Evolutionary conservation across 37 sponge, comb jelly and placozoan species (phyloP).

Genomic region (Crambe crambe): DNA sequence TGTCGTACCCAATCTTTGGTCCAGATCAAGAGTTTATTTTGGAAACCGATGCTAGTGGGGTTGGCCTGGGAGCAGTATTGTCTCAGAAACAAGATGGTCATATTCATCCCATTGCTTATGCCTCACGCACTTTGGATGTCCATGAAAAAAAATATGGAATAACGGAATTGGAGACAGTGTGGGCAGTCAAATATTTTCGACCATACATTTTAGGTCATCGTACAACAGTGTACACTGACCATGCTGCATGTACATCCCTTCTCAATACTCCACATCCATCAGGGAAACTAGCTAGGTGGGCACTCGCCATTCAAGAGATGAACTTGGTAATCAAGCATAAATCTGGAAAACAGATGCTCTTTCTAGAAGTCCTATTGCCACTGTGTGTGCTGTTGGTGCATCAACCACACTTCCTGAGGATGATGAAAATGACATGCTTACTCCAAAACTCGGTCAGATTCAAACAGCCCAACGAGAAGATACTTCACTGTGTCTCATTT

Average conservation of each 20-base stretch:
- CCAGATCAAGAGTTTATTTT: neutral
- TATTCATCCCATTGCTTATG: neutral
- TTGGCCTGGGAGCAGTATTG: neutral
- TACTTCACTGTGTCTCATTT: neutral
- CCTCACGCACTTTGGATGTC: neutral
- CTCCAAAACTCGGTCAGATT: neutral
- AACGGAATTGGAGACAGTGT: slow-evolving; percentile 33
- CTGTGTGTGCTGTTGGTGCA: neutral
- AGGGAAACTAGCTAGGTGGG: slow-evolving; percentile 20
- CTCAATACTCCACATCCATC: slow-evolving; percentile 27
- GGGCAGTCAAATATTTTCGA: neutral
- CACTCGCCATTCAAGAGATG: slow-evolving; percentile 37
- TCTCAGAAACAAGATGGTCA: neutral
- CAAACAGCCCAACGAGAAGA: neutral
- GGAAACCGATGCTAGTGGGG: neutral
- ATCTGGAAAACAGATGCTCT: slow-evolving; percentile 45
- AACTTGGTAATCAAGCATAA: slow-evolving; percentile 23
- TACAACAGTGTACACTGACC: slow-evolving; percentile 46
- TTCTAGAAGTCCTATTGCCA: neutral
- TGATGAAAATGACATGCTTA: neutral
- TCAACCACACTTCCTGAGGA: neutral
- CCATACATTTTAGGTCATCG: neutral
- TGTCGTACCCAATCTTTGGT: neutral
- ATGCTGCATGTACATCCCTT: slow-evolving; percentile 35
- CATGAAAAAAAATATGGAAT: slow-evolving; percentile 31